phyloP scores from a whole-genome alignment of 2,113 vertebrate genomes.

The Gadus macrocephalus region DNA sequence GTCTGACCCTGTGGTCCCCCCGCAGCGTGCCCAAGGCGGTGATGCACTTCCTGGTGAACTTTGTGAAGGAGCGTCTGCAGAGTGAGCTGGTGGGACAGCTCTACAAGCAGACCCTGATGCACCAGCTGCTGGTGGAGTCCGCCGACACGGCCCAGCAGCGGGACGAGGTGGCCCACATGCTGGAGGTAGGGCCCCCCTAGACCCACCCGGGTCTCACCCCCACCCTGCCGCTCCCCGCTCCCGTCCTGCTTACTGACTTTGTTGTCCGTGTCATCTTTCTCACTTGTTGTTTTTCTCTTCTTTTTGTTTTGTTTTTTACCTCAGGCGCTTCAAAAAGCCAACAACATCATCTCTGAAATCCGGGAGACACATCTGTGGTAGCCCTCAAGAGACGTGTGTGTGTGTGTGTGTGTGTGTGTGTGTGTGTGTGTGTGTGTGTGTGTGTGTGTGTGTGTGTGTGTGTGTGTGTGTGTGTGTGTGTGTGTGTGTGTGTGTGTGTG shows the following conservation, averaged over 20 bases:
- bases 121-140: constrained; percentile 77
- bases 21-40: constrained; percentile 80
- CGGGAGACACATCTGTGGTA: constrained; percentile 81
- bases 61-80: constrained; percentile 80
- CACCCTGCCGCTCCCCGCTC: constrained; percentile 3
- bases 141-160: constrained; percentile 79
- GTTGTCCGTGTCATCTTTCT: constrained; percentile 2
- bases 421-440: constrained; percentile 32
- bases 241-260: not conserved
- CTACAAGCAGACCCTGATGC: constrained; percentile 74
- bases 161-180: constrained; percentile 76
- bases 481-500: constrained; percentile 9
- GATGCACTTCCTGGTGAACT: constrained; percentile 83
- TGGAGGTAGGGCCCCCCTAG: constrained; percentile 64
- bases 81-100: constrained; percentile 81
- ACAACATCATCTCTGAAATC: constrained; percentile 79
- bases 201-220: not conserved
- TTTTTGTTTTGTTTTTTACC: constrained; percentile 5
- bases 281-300: no score
- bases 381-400: constrained; percentile 46
- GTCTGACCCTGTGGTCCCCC: not conserved
- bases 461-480: constrained; percentile 49
- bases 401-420: constrained; percentile 52
- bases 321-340: constrained; percentile 77
- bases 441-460: constrained; percentile 29